Base-by-base conservation (phyloP, 2,113 vertebrate species). In the Macquaria australasica region DNA sequence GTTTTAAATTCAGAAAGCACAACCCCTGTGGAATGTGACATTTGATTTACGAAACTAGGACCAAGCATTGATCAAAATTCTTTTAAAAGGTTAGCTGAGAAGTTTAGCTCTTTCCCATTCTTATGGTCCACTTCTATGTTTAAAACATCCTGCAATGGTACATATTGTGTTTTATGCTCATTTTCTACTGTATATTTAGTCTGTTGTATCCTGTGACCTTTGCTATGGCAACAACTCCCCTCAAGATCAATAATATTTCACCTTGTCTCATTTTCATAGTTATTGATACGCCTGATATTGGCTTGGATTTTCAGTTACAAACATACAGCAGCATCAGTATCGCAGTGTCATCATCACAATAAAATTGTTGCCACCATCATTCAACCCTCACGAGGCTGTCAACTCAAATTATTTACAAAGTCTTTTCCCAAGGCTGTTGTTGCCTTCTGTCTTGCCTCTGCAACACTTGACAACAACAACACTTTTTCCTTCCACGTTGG, bases 331-430 rank as follows among this genome's bases (percentile, higher is more conserved):
- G 62, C 77, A 23, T 25, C 50, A 43, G 14, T 25, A 43, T 50
- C 6, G 1, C 43, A 34, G 58, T 72, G 63, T 58, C 66, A 63
- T 8, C 21, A 6, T 77, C 73, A 50, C 69, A 76, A 56, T 68
- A 59, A 58, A 63, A 79, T 21, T n/a, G 43, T 45, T 62, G 34
- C 28, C 59, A 11, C 12, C 64, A 63, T 83, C 51, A 16, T 78
- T 70, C 8, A 62, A 76, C 79, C 43, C 48, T 72, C 63, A 34
- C 53, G 3, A 43, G 45, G 68, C 73, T 85, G 87, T 85, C 82
- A 77, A 50, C 18, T 75, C 68, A 59, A 89, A 89, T 87, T 20
- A 72, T 77, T 82, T 72, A 66, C 69, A 72, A 60, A 83, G 72
- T 50, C 53, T 60, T 53, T 53, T 71, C 68, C 79, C 75, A 2